Evolutionary conservation across 1,140 invertebrate species (phyloP), one percentile per base, ranked within the genome.

Genomic region (Paraescarpia echinospica): DNA sequence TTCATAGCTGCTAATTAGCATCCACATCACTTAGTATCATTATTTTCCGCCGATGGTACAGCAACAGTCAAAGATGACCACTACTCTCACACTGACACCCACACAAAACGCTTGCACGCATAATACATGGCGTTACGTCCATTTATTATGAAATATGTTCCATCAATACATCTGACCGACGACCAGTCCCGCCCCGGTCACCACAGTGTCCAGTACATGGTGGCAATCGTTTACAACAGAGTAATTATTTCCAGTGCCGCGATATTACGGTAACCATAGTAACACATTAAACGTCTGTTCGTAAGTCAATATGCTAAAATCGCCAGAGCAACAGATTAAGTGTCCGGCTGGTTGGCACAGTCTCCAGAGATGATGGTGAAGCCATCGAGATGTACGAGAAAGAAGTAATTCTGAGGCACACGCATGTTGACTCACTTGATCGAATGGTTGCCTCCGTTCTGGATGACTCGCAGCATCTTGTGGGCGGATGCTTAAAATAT

Each of bases 251-350:
- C 59, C 59, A 14, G 59, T 31, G 14, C 59, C 59, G 34, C 22
- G 34, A 91, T 91, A 91, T 91, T 91, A 48, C 59, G 18, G 59
- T 92, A 33, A 34, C 34, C 92, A 92, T 92, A 59, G 92, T 31
- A 92, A 92, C 92, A 34, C 92, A 92, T 92, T 89, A 34, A 92
- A 89, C 22, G 34, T 88, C 92, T 92, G 51, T 92, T 92, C 92
- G 59, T 92, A 92, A 92, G 51, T 92, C 92, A 92, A 92, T 92
- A 92, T 92, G 92, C 48, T 88, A n/a, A 92, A 92, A 92, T 92
- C 41, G 88, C 92, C 88, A 89, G 27, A 77, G 92, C 34, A 77
- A 92, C 41, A 92, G 92, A 92, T 92, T 92, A 92, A 91, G 34
- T 6, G 59, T 77, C 18, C 59, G 27, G 14, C 59, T 31, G 27